These are phyloP conservation scores for Calliphora vomitoria DNA, from an alignment of 2,888 invertebrate genomes.

Conservation along the genomic window DNA sequence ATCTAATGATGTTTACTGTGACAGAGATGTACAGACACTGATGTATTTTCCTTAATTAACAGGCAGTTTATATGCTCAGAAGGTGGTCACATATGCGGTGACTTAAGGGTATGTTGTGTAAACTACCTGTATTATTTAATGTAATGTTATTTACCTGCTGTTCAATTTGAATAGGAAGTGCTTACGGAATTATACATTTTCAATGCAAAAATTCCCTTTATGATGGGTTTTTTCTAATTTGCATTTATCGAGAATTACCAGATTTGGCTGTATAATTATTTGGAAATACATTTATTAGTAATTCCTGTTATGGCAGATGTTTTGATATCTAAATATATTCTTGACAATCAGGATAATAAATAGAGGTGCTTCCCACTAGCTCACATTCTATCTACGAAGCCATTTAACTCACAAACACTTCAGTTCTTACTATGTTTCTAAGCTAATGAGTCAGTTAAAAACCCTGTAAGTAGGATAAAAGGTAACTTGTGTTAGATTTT, in stretches of 20 bases:
- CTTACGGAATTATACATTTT: not conserved
- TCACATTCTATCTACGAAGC: too few species aligned
- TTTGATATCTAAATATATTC: too few species aligned
- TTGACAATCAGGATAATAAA: too few species aligned
- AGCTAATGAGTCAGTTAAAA: too few species aligned
- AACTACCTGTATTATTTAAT: not conserved
- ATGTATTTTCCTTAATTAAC: not conserved
- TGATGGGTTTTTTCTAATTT: not conserved
- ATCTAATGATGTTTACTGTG: not conserved
- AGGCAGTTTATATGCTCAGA: not conserved
- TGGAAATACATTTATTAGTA: too few species aligned
- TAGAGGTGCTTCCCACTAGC: too few species aligned
- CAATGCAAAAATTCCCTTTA: not conserved
- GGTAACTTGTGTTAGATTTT: too few species aligned
- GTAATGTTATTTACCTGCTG: not conserved
- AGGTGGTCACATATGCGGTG: not conserved
- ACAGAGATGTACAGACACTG: not conserved
- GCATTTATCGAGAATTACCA: not conserved
- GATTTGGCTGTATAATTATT: too few species aligned
- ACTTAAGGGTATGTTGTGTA: not conserved
- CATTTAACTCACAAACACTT: too few species aligned
- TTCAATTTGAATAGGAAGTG: not conserved
- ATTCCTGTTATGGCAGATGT: too few species aligned
- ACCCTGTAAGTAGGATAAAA: too few species aligned
- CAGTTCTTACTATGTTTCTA: too few species aligned